Evolutionary conservation across 2,888 invertebrate genomes (phyloP).

Genomic region (Psylliodes chrysocephalus): DNA sequence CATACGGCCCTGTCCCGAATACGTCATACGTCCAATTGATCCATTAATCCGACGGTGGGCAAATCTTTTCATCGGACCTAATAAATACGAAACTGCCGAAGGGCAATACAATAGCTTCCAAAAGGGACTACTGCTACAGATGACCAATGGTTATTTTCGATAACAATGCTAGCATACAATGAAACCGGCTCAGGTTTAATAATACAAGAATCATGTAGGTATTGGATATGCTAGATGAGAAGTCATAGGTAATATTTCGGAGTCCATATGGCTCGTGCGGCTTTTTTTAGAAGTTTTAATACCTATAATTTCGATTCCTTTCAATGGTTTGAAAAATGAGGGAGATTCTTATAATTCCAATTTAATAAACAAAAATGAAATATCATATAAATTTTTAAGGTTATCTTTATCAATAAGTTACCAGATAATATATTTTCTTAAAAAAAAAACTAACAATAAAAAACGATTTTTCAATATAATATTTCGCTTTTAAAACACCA

Average conservation of each 20-base stretch:
- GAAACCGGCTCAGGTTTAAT: conserved; percentile 28
- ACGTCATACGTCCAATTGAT: conserved; percentile 42
- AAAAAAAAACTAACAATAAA: no score
- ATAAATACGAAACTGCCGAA: conserved; percentile 30
- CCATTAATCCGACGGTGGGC: conserved; percentile 48
- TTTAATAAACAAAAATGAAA: no score
- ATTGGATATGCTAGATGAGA: conserved; percentile 27
- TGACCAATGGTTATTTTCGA: conserved; percentile 42
- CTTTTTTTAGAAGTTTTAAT: conserved; percentile 13
- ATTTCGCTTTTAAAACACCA: no score
- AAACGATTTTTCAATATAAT: no score
- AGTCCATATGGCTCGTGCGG: conserved; percentile 40
- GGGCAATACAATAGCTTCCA: conserved; percentile 26
- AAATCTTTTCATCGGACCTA: conserved; percentile 46
- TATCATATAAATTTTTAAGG: no score
- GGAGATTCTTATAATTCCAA: no score
- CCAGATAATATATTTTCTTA: no score
- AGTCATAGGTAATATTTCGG: conserved; percentile 33
- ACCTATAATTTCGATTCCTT: conserved; percentile 5
- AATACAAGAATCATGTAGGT: conserved; percentile 34
- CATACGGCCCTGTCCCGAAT: conserved; percentile 23
- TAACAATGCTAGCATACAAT: conserved; percentile 37
- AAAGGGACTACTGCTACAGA: conserved; percentile 28
- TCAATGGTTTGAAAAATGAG: no score
- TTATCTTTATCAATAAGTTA: no score